phyloP scores from a whole-genome alignment of 1,140 invertebrate genomes.

The Dufourea novaeangliae region DNA sequence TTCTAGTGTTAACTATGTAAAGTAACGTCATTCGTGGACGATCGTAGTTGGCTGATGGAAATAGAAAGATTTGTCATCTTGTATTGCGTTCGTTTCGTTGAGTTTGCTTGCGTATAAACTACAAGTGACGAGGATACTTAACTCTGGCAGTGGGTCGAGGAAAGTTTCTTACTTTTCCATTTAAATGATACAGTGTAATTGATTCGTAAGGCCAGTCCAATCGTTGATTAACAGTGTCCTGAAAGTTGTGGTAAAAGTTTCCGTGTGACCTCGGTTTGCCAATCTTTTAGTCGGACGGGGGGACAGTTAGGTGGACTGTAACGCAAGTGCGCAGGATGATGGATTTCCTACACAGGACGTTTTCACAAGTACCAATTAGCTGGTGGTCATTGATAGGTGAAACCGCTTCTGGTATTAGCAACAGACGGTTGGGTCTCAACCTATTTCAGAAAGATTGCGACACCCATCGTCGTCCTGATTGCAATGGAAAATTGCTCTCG shows the following conservation, averaged over 20 bases:
- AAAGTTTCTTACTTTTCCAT: no score
- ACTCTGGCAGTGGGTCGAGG: no score
- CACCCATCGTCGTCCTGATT: slow-evolving; percentile 12
- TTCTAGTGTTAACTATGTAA: no score
- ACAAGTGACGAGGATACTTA: no score
- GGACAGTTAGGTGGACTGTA: slow-evolving; percentile 26
- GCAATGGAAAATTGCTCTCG: slow-evolving; percentile 7
- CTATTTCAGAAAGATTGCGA: slow-evolving; percentile 46
- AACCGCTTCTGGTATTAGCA: slow-evolving; percentile 57
- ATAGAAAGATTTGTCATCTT: no score
- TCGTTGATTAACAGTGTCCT: background rate
- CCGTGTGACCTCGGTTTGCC: background rate
- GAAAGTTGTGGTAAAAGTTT: background rate
- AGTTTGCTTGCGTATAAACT: no score
- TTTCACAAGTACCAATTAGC: slow-evolving; percentile 66
- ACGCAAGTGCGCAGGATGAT: slow-evolving; percentile 35
- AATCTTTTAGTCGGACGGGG: background rate
- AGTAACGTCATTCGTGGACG: no score
- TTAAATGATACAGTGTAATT: no score
- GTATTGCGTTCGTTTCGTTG: no score
- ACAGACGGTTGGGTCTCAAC: slow-evolving; percentile 47
- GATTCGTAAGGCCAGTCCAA: background rate
- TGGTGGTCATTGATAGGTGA: slow-evolving; percentile 63
- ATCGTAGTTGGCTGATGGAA: no score
- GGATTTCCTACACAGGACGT: slow-evolving; percentile 49